Evolutionary conservation across 2,113 vertebrate genomes (phyloP), one percentile per base, ranked within the genome.

Genomic region (Carassius carassius): DNA sequence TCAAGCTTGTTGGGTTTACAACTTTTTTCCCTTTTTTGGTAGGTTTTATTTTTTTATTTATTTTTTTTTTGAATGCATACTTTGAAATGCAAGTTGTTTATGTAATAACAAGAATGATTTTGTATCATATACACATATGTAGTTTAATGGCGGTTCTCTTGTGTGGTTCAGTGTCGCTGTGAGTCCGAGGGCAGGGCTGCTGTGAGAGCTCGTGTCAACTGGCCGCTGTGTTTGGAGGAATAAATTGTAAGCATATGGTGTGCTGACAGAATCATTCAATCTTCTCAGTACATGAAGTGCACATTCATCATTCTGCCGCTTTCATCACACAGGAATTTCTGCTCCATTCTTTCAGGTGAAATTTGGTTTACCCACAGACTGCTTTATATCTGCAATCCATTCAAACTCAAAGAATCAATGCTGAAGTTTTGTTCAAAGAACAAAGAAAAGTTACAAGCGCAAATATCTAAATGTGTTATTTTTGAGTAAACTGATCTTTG

Each of bases 171-270:
- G 76, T 41, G 54, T 60, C 82, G 75, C 56, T 90, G 86, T 87
- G 63, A 89, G 65, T 80, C 86, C n/a, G 41, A 41, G 37, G 78
- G 58, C 58, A 25, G 78, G 6, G 78, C 78, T 47, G 37, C 78
- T 49, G 16, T 17, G 78, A 80, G 90, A 92, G 92, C 86, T 90
- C 91, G 88, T 93, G 88, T 92, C 91, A 90, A 88, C 94, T 93
- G 92, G 92, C 93, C 92, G 93, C 90, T 92, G 80, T 92, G 91
- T 92, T 94, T 89, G 91, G 92, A 88, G 91, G 92, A 94, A 94
- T 93, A 95, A 94, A 95, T 94, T 94, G 92, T 92, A 93, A 93
- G 93, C 94, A 94, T 94, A 95, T 95, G 94, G 93, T 87, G 89
- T 86, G 91, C 92, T 94, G 93, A 94, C 94, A 95, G 93, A 91